Base-by-base conservation (phyloP, 2,113 vertebrate genomes). In the Ophiodon elongatus region DNA sequence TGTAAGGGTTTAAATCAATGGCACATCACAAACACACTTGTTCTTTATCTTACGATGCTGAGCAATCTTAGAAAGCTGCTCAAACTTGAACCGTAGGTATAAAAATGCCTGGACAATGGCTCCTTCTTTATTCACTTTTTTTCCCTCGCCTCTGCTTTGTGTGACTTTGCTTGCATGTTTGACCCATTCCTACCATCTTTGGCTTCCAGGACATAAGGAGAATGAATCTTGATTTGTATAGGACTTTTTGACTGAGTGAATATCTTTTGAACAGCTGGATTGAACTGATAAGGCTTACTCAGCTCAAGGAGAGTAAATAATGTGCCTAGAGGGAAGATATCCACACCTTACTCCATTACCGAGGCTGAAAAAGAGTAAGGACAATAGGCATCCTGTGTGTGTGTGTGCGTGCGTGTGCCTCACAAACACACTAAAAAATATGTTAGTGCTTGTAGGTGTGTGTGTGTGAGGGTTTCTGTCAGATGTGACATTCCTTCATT, bases 401-500 rank as follows among this genome's bases (percentile, higher is more conserved):
- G 79, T 52, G 13, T 56, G 79, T 17, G 31, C 66, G 62, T 50
- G 56, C 33, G 72, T 9, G 4, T 29, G 15, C 60, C 21, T 64
- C 52, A 43, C n/a, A 43, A 35, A 68, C 8, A 68, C 54, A 79
- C 79, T 66, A 33, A 66, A 39, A 72, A 68, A 70, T 74, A 75
- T 73, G 71, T 76, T 25, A 63, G 66, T 47, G 45, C 25, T 31
- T 75, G 57, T 62, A 60, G 71, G 64, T 19, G 11, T 76, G 77
- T 15, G 4, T 68, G 81, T 73, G 63, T 62, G 69, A 64, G 76
- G 62, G 76, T 77, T 82, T 85, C 77, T 72, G 68, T 89, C 83
- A 80, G 75, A 80, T 67, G 78, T 73, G 73, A 90, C 89, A 88
- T 93, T 93, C 88, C 90, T 90, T 90, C 68, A 81, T 79, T 80